Conservation (phyloP, 2,888 invertebrate genomes). For the Eueremaeus valkanovi region DNA sequence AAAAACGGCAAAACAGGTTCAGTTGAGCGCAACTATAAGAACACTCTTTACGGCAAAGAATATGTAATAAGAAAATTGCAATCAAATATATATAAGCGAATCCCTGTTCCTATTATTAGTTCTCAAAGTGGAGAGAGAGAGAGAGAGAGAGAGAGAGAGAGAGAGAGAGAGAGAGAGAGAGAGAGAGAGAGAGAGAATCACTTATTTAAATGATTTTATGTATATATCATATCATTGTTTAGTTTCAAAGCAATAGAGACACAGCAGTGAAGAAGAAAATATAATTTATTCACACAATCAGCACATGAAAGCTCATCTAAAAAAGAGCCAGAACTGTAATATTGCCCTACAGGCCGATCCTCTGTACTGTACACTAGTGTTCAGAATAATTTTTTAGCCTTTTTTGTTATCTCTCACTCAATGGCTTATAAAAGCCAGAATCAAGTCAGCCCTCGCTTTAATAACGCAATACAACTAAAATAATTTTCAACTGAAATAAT, state of each 20-base stretch:
- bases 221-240: constrained; percentile 10
- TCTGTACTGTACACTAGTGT: no score
- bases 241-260: neutral
- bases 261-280: neutral
- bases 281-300: neutral
- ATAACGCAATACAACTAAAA: neutral
- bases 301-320: no score
- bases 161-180: neutral
- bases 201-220: neutral
- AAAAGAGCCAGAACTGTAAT: no score
- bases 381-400: no score
- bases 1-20: neutral
- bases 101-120: no score
- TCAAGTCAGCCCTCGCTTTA: neutral
- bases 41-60: no score
- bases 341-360: no score
- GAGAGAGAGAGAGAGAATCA: neutral
- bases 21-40: no score
- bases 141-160: neutral
- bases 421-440: neutral
- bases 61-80: no score
- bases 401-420: no score
- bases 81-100: no score
- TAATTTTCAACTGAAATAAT: no score
- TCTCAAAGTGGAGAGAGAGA: neutral